A percentile compares a stretch with the other conserved stretches of the same genome.
Conservation (phyloP, 2,797 vertebrate genomes). For the Odontamblyopus rebecca region DNA sequence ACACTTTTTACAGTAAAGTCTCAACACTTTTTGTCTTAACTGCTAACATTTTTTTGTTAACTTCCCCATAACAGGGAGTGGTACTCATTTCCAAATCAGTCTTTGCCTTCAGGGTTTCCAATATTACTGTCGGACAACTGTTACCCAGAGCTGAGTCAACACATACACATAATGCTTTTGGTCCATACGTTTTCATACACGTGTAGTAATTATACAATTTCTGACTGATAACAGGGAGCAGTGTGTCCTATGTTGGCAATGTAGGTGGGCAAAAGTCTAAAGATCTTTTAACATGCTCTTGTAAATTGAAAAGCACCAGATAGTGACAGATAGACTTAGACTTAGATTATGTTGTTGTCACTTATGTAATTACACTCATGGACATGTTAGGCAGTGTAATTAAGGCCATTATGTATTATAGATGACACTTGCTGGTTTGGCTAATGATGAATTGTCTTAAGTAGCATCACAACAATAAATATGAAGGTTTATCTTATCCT, state of each 20-base stretch:
- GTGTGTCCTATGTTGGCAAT: not conserved
- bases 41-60: slow-evolving; percentile 15
- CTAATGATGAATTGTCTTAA: no score
- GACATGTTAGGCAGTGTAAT: no score
- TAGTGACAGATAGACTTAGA: not conserved
- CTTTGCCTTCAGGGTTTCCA: not conserved
- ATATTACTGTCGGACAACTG: not conserved
- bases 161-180: not conserved
- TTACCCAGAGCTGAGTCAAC: slow-evolving; percentile 6
- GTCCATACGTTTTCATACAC: not conserved
- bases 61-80: slow-evolving; percentile 34
- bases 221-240: slow-evolving; percentile 37
- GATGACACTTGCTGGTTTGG: not conserved
- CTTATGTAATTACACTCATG: no score
- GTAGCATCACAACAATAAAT: no score
- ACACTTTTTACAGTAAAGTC: no score
- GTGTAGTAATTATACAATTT: slow-evolving; percentile 8
- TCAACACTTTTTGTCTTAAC: not conserved
- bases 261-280: slow-evolving; percentile 18
- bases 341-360: not conserved
- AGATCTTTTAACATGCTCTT: slow-evolving; percentile 3
- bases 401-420: no score
- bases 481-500: not conserved
- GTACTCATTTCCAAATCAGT: slow-evolving; percentile 26
- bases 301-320: not conserved